Evolutionary conservation across 2,888 invertebrate genomes (phyloP).

Genomic region (Mayetiola destructor): DNA sequence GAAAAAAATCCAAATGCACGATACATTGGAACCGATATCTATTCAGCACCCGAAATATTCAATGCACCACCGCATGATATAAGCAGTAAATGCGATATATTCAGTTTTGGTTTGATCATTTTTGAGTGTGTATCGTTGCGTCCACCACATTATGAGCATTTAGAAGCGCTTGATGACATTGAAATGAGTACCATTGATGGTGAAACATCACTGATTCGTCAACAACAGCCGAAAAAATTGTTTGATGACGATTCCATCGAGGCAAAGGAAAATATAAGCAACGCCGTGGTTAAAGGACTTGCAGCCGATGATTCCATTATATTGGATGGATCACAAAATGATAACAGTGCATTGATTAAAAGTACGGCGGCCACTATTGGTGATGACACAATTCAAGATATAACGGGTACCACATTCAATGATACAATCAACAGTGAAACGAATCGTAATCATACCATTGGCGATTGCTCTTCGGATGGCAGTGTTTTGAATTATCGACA

Average conservation of each 20-base stretch:
- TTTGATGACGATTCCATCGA: neutral
- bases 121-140: conserved; percentile 69
- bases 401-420: conserved; percentile 4
- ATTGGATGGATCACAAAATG: neutral
- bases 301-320: too few species aligned
- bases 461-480: neutral
- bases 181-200: conserved; percentile 10
- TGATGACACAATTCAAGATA: neutral
- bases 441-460: too few species aligned
- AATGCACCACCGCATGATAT: conserved; percentile 41
- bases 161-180: neutral
- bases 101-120: conserved; percentile 60
- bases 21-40: conserved; percentile 61
- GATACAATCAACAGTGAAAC: neutral
- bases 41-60: conserved; percentile 68
- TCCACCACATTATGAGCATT: conserved; percentile 42
- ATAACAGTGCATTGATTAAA: neutral
- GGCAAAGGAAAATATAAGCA: neutral
- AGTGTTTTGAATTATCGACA: neutral
- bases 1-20: conserved; percentile 37
- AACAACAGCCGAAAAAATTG: neutral
- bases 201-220: neutral
- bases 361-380: neutral
- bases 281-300: neutral
- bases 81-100: conserved; percentile 61